A percentile compares a stretch with the other conserved stretches of the same genome.
Evolutionary conservation across 1,140 invertebrate species (phyloP).

Genomic region (Drosophila lacertosa): DNA sequence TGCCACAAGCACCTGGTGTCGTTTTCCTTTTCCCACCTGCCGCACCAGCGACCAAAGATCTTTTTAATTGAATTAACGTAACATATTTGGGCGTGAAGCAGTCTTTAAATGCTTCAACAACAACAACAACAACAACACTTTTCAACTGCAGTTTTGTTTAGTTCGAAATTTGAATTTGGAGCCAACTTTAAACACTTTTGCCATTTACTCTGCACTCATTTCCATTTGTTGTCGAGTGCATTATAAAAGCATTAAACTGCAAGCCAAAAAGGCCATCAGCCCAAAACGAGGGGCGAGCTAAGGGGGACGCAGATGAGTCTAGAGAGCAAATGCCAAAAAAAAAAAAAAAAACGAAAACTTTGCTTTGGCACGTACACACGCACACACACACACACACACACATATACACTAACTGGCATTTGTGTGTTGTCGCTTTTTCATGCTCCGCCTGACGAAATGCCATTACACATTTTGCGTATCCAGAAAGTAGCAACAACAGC

Average conservation of each 20-base stretch:
- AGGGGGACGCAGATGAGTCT: not conserved
- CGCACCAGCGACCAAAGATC: not conserved
- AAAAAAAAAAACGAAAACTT: constrained; percentile 50
- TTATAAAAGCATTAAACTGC: constrained; percentile 78
- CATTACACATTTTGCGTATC: constrained; percentile 79
- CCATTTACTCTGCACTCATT: constrained; percentile 45
- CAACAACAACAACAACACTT: constrained; percentile 12
- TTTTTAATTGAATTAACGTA: constrained; percentile 71
- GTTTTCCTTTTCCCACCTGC: constrained; percentile 33
- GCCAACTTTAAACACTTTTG: constrained; percentile 41
- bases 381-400: constrained; percentile 18
- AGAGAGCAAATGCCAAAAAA: constrained; percentile 34
- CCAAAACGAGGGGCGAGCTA: not conserved
- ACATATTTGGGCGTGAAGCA: constrained; percentile 31
- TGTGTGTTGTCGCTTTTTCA: constrained; percentile 62
- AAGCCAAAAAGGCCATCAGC: constrained; percentile 44
- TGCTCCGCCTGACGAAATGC: constrained; percentile 79
- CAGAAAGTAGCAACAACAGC: constrained; percentile 50
- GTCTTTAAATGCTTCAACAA: constrained; percentile 23
- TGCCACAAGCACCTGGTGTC: constrained; percentile 78
- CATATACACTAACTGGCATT: constrained; percentile 7
- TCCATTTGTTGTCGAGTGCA: constrained; percentile 60
- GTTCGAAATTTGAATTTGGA: constrained; percentile 5
- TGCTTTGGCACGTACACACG: constrained; percentile 53
- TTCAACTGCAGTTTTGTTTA: constrained; percentile 19